phyloP scores from a whole-genome alignment of 2,113 vertebrate genomes.

The Eidolon helvum region DNA sequence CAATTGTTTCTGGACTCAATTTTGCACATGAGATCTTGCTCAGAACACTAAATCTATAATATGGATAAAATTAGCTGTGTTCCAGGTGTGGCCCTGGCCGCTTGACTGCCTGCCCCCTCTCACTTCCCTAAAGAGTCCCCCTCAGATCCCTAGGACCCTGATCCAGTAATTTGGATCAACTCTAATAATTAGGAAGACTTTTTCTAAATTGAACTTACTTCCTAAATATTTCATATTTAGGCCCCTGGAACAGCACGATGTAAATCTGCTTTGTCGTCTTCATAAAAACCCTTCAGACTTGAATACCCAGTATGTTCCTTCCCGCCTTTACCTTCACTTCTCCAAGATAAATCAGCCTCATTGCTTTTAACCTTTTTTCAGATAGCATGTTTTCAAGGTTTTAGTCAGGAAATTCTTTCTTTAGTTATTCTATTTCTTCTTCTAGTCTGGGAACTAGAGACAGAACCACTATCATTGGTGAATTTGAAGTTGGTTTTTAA shows the following conservation, averaged over 20 bases:
- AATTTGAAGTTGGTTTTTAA: constrained; percentile 17
- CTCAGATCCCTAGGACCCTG: not conserved
- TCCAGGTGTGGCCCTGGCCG: not conserved
- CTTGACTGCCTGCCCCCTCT: not conserved
- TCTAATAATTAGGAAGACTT: not conserved
- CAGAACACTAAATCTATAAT: not conserved
- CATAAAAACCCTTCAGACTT: not conserved
- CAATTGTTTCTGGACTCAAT: not conserved
- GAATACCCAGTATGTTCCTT: not conserved
- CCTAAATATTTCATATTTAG: not conserved
- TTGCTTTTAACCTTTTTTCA: not conserved
- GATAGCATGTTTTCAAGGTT: not conserved
- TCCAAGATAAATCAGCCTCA: not conserved
- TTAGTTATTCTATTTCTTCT: not conserved
- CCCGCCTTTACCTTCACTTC: not conserved
- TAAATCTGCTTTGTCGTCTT: not conserved
- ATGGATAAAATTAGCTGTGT: not conserved
- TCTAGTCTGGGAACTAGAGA: not conserved
- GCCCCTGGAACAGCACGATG: not conserved
- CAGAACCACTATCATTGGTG: not conserved
- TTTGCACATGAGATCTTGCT: not conserved
- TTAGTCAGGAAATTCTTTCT: not conserved
- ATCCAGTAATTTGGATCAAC: not conserved
- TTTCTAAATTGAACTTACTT: not conserved
- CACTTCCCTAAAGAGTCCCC: not conserved